Base-by-base conservation (phyloP, 2,113 vertebrate genomes). In the Verasper variegatus region DNA sequence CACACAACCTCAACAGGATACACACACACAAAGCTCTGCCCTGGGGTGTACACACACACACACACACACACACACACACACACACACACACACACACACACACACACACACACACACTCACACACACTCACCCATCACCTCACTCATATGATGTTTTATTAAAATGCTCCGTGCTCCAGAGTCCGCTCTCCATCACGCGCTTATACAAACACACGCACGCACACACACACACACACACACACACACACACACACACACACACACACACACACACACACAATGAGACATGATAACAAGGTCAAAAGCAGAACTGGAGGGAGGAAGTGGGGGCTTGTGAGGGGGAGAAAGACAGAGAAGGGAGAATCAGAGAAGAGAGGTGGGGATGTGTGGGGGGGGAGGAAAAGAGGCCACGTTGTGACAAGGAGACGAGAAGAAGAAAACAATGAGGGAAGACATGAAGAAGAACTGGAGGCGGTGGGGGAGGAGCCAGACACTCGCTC, bases 201-300 rank as follows among this genome's bases (percentile, higher is more conserved):
- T 59, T 45, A 61, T 17, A 59, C 56, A 68, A 21, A 57, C 37
- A 37, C 78, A 58, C 75, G 60, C 65, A 67, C 56, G 58, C 35
- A 75, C 59, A 61, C 15, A 59, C 56, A 63, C 40, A 58, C n/a
- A 27, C 56, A 63, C 40, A 57, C 37, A 37, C 71, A 58, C 75
- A 66, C 65, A 67, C 56, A 64, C 35, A 75, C 59, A 66, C 15
- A 64, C 49, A 68, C 40, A 58, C 26, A 27, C 49, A 68, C 40
- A 57, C 26, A 37, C n/a, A n/a, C n/a, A n/a, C 27, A 58, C 26
- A 31, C 31, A 31, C 6, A 31, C 1, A 31, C 56, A 68, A 49
- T 1, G 80, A 88, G 75, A 40, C 78, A 42, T 62, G 68, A 82
- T 85, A 84, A 84, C 82, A 85, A 90, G 89, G 86, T 88, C 86